A percentile compares a stretch with the other conserved stretches of the same genome.
Evolutionary conservation across 1,140 invertebrate genomes (phyloP).

Genomic region (Anoplophora glabripennis): DNA sequence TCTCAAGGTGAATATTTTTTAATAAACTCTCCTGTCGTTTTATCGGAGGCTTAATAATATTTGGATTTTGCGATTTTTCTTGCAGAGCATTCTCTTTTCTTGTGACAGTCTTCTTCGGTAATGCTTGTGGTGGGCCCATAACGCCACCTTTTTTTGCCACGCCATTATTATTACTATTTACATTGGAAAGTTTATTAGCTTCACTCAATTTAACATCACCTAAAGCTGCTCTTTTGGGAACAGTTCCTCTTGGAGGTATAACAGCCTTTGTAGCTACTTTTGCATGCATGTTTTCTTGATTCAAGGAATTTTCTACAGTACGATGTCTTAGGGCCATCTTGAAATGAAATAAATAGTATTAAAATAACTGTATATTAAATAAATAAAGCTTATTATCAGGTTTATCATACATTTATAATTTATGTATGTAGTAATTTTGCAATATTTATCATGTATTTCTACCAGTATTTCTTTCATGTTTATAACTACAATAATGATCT

Average conservation of each 20-base stretch:
- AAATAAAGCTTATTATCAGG: no score
- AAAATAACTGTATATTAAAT: no score
- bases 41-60: not conserved
- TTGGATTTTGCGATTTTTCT: not conserved
- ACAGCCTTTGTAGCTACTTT: slow-evolving; percentile 12
- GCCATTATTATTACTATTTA: slow-evolving; percentile 2
- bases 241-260: not conserved
- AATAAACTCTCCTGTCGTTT: slow-evolving; percentile 12
- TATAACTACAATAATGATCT: no score
- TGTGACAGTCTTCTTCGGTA: slow-evolving; percentile 3
- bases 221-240: slow-evolving; percentile 27
- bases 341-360: slow-evolving; percentile 8
- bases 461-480: no score
- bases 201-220: slow-evolving; percentile 21
- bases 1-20: slow-evolving; percentile 1
- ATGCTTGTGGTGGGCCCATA: slow-evolving; percentile 10
- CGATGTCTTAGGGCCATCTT: slow-evolving; percentile 20
- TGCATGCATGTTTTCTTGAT: slow-evolving; percentile 28
- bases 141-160: slow-evolving; percentile 3
- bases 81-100: slow-evolving; percentile 8
- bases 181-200: slow-evolving; percentile 26
- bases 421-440: no score
- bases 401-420: no score
- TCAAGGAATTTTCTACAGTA: not conserved
- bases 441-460: no score